Percentiles rank a stretch among this genome's conserved stretches.
These are phyloP conservation scores for Trichacis sp. DNA, from an alignment of 2,888 invertebrate genomes.

Conservation along the genomic window DNA sequence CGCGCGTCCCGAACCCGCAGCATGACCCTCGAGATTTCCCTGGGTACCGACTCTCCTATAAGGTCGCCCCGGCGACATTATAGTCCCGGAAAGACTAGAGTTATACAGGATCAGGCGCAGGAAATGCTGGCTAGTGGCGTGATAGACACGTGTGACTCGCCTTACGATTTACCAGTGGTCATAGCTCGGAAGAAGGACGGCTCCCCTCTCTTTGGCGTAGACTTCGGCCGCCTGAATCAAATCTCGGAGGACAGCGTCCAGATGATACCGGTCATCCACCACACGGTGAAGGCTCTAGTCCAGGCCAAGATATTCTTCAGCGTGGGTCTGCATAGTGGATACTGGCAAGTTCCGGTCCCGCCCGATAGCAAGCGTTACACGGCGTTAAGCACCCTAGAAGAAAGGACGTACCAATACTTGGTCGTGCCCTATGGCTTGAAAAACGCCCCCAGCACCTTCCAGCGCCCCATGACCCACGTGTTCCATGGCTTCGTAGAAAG, in stretches of 20 bases:
- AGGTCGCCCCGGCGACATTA: conserved; percentile 14
- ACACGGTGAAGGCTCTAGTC: conserved; percentile 15
- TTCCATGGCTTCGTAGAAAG: conserved; percentile 34
- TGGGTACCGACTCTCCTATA: conserved; percentile 12
- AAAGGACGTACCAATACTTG: conserved; percentile 49
- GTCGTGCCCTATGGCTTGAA: conserved; percentile 53
- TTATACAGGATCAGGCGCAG: conserved; percentile 22
- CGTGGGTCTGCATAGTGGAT: conserved; percentile 52
- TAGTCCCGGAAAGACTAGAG: conserved; percentile 13
- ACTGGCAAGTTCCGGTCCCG: conserved; percentile 55
- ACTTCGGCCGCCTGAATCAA: conserved; percentile 28
- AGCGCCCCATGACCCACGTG: conserved; percentile 37
- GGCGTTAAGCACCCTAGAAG: conserved; percentile 50
- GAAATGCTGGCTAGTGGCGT: conserved; percentile 40
- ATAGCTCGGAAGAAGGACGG: conserved; percentile 36
- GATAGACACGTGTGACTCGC: conserved; percentile 33
- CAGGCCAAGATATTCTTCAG: conserved; percentile 51
- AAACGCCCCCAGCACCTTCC: conserved; percentile 41
- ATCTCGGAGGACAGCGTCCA: conserved; percentile 1
- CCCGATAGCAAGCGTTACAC: conserved; percentile 41
- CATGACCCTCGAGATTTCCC: conserved; percentile 13
- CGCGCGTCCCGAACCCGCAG: too few relatives aligned
- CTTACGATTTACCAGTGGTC: conserved; percentile 41
- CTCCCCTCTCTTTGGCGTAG: conserved; percentile 31
- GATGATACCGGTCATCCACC: conserved; percentile 11